phyloP scores from a whole-genome alignment of 2,888 invertebrate species.

The Pachliopta kotzebuea region DNA sequence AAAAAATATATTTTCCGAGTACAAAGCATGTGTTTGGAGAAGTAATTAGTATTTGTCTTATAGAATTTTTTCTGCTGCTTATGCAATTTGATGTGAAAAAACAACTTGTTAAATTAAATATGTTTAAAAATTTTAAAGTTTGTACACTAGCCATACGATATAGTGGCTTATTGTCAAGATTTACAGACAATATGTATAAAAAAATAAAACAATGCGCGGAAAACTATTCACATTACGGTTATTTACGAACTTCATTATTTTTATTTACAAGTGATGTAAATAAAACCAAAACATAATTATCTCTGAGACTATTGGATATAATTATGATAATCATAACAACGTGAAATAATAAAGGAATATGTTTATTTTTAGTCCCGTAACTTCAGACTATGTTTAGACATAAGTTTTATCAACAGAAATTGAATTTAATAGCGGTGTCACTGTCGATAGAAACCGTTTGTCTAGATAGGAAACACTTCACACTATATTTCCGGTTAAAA shows the following conservation, averaged over 20 bases:
- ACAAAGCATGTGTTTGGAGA: background rate
- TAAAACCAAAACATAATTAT: background rate
- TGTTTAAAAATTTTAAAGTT: constrained; percentile 8
- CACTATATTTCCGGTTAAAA: too few species aligned
- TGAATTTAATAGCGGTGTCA: too few species aligned
- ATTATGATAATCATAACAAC: too few species aligned
- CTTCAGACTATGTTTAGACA: too few species aligned
- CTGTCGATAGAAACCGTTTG: too few species aligned
- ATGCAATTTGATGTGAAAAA: constrained; percentile 26
- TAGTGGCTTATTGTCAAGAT: background rate
- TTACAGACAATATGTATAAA: constrained; percentile 9
- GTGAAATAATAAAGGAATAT: background rate
- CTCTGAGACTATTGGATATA: background rate
- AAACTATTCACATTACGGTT: constrained; percentile 4
- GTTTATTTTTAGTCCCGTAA: background rate
- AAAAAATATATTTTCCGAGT: too few species aligned
- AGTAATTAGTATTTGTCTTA: background rate
- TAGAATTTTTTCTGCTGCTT: constrained; percentile 5
- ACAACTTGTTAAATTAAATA: constrained; percentile 15
- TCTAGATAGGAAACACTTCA: too few species aligned
- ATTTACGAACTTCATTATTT: constrained; percentile 5
- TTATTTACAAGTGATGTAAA: background rate
- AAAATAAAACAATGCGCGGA: constrained; percentile 14
- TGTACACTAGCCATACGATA: background rate
- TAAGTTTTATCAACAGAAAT: background rate